phyloP scores from a whole-genome alignment of 1,140 invertebrate genomes.

The Asobara japonica region DNA sequence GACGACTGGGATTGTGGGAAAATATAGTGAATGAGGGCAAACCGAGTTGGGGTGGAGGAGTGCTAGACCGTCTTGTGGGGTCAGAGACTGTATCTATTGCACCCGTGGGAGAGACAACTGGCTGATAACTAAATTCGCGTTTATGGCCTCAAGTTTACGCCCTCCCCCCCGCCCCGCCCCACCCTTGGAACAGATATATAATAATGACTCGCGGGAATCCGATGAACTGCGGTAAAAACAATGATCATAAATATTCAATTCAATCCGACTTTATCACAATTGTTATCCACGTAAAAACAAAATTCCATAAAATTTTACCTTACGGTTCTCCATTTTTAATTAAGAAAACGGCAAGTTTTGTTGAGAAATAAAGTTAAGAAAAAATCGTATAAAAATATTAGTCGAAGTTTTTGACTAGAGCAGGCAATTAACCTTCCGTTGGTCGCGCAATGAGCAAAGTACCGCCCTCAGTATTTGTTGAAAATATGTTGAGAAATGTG shows the following conservation, averaged over 20 bases:
- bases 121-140: conserved; percentile 59
- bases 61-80: conserved; percentile 50
- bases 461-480: no score
- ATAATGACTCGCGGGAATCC: background rate
- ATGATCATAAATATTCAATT: conserved; percentile 8
- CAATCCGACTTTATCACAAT: no score
- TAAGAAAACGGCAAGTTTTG: no score
- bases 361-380: no score
- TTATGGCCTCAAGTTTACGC: conserved; percentile 46
- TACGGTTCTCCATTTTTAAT: no score
- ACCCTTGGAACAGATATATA: background rate
- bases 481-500: no score
- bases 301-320: no score
- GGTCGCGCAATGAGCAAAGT: no score
- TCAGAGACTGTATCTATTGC: conserved; percentile 53
- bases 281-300: no score
- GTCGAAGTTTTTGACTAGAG: no score
- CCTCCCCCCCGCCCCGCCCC: background rate
- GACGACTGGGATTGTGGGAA: conserved; percentile 27
- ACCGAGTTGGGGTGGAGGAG: conserved; percentile 37
- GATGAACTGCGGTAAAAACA: background rate
- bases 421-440: no score
- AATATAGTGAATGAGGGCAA: background rate
- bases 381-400: no score
- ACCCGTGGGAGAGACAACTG: conserved; percentile 45